Base-by-base conservation (phyloP, 2,888 invertebrate species). In the Herminia tarsipennalis region DNA sequence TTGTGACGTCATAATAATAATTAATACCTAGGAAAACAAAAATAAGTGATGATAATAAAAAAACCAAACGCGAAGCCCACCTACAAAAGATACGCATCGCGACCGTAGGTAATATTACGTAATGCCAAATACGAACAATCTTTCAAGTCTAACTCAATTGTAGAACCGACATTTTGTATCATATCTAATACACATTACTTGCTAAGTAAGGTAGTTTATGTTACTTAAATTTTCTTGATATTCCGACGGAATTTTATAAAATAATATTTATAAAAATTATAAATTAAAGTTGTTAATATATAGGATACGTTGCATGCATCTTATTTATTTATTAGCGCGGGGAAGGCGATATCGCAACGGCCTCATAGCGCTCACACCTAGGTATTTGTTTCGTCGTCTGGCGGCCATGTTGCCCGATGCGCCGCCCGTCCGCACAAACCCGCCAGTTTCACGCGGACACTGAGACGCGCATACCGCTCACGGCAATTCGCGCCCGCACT, bases 371-470 rank as follows among this genome's bases (percentile, higher is more conserved):
- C 66, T 83, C 81, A 70, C 83, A 87, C 83, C 83, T 86, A 86
- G n/a, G n/a, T n/a, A 81, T 74, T 78, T 71, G 81, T 80, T 83
- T 78, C 75, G 78, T 70, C 68, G 78, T 53, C 68, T 58, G 67
- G 72, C 83, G 62, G 88, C 88, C 88, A 88, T 88, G 69, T 88
- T 88, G 70, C 14, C 54, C 65, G 76, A 71, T 74, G 79, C 77
- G 78, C 72, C 70, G 73, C 70, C 68, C 66, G 68, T 60, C 74
- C 77, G 70, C 62, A 60, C 66, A 61, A 61, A 48, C 62, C 79
- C 83, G 88, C 81, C 89, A 88, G 89, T 90, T 83, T 84, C 70
- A 78, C 88, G 87, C 89, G 86, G 84, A 71, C 87, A 66, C 70
- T 78, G 81, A 73, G 71, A 81, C 84, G 83, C 75, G 76, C 68